Evolutionary conservation across 2,797 vertebrate genomes (phyloP).

Genomic region (Enteromius afrohamiltoni): DNA sequence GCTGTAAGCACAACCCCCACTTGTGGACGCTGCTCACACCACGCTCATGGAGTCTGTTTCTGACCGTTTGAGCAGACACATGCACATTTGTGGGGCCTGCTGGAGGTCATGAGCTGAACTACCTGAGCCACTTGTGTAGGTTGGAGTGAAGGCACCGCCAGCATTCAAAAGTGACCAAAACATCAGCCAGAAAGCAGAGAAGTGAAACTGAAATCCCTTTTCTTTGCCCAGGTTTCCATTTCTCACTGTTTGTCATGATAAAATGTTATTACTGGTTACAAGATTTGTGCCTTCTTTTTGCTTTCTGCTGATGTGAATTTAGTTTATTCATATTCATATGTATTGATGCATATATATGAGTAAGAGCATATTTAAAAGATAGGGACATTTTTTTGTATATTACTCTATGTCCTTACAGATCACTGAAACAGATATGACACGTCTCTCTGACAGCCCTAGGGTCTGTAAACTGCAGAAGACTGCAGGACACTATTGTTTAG

Average conservation of each 20-base stretch:
- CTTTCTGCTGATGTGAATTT: constrained; percentile 45
- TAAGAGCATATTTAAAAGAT: constrained; percentile 32
- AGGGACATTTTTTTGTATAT: not conserved
- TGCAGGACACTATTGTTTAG: not conserved
- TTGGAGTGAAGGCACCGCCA: too few species aligned
- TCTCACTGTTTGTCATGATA: constrained; percentile 14
- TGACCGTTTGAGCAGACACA: too few species aligned
- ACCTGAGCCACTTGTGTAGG: too few species aligned
- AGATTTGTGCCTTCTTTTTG: not conserved
- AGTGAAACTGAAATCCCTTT: not conserved
- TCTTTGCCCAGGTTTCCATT: not conserved
- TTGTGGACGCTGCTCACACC: too few species aligned
- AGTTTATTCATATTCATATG: not conserved
- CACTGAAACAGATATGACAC: not conserved
- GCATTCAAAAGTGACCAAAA: too few species aligned
- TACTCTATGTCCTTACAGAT: not conserved
- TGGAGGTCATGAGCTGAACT: too few species aligned
- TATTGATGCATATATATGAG: not conserved
- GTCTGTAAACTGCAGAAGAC: not conserved
- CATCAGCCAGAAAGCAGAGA: too few species aligned
- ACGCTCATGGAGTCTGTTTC: too few species aligned
- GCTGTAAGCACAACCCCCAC: too few species aligned
- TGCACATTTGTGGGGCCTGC: too few species aligned
- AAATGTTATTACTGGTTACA: not conserved
- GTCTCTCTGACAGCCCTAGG: not conserved